Evolutionary conservation across 2,888 invertebrate species (phyloP).

Genomic region (Drosophila pseudotakahashii): DNA sequence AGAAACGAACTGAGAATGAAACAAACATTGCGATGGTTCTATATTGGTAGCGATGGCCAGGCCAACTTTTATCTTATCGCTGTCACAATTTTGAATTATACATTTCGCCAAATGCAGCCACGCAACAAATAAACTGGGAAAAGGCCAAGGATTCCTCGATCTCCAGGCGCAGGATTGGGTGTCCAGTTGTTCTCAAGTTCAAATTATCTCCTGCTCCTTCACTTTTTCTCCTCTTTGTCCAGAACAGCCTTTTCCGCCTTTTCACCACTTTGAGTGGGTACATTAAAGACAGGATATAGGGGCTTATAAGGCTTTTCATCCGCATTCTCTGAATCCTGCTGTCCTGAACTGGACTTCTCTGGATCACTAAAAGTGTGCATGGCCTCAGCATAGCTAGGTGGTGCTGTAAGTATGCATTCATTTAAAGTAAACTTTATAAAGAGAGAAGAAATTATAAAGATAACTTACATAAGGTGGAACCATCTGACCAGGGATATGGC

Average conservation of each 20-base stretch:
- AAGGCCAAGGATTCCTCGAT: constrained; percentile 5
- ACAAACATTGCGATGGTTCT: constrained; percentile 44
- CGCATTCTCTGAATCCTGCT: neutral
- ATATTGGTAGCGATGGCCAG: constrained; percentile 24
- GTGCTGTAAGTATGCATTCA: constrained; percentile 58
- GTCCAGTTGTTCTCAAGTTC: too few species aligned
- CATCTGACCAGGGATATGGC: constrained; percentile 51
- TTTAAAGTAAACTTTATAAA: too few species aligned
- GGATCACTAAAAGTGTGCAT: constrained; percentile 62
- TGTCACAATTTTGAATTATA: constrained; percentile 54
- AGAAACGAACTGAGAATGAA: constrained; percentile 63
- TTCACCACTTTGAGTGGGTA: constrained; percentile 40
- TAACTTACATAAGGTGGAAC: constrained; percentile 55
- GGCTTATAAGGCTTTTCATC: constrained; percentile 63
- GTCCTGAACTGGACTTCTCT: constrained; percentile 32
- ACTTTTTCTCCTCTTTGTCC: constrained; percentile 15
- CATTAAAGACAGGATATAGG: constrained; percentile 77
- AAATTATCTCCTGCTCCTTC: neutral
- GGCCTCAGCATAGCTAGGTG: constrained; percentile 82
- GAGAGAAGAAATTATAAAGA: too few species aligned
- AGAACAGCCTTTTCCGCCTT: neutral
- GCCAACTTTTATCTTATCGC: constrained; percentile 64
- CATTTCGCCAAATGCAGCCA: constrained; percentile 41
- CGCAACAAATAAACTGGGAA: constrained; percentile 1
- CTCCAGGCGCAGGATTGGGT: neutral